These are phyloP conservation scores for Lycaon pictus DNA, from an alignment of 2,113 vertebrate genomes.

Conservation along the genomic window DNA sequence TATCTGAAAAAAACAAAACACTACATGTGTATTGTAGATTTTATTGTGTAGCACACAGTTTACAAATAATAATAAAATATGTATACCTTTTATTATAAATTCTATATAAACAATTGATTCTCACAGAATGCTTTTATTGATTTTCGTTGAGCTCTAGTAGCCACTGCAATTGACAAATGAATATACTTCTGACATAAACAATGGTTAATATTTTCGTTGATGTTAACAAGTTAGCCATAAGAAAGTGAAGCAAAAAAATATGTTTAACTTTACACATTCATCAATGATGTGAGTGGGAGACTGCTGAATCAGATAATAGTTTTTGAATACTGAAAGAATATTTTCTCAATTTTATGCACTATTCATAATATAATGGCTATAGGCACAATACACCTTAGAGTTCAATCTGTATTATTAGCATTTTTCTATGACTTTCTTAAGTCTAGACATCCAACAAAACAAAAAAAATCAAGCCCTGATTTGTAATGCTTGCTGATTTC, in stretches of 20 bases:
- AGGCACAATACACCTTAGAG: background rate
- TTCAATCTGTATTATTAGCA: background rate
- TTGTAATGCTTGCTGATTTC: slow-evolving; percentile 8
- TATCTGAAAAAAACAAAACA: background rate
- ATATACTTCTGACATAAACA: background rate
- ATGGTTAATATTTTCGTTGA: slow-evolving; percentile 51
- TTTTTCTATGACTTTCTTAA: slow-evolving; percentile 9
- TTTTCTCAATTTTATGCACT: slow-evolving; percentile 17
- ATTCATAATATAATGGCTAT: background rate
- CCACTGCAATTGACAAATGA: slow-evolving; percentile 8
- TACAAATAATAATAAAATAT: slow-evolving; percentile 31
- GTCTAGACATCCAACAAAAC: background rate
- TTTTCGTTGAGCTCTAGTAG: slow-evolving; percentile 10
- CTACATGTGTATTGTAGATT: background rate
- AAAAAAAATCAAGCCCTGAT: background rate
- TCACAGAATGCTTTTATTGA: background rate
- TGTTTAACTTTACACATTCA: background rate
- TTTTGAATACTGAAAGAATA: background rate
- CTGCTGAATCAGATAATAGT: background rate
- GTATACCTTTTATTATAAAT: background rate
- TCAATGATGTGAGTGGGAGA: background rate
- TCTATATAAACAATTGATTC: slow-evolving; percentile 42
- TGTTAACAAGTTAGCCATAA: slow-evolving; percentile 18
- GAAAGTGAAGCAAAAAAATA: background rate
- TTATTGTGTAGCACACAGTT: background rate